Evolutionary conservation across 2,888 invertebrate species (phyloP).

Genomic region (Protophormia terraenovae): DNA sequence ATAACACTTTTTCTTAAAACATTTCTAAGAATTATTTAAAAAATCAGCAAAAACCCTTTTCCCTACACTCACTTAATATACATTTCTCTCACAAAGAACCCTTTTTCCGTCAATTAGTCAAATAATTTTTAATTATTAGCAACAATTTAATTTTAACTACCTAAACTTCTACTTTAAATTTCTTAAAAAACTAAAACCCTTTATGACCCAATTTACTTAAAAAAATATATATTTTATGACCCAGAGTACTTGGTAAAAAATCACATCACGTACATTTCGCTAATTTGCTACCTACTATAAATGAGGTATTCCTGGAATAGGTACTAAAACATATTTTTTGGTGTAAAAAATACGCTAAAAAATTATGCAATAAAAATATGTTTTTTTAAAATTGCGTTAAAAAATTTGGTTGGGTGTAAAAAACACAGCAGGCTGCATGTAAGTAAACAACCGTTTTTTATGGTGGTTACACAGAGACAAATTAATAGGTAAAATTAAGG

Average conservation of each 20-base stretch:
- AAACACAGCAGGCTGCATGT: constrained; percentile 9
- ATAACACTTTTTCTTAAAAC: background rate
- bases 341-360: constrained; percentile 11
- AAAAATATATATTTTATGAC: background rate
- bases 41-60: constrained; percentile 15
- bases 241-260: background rate
- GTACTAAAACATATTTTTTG: background rate
- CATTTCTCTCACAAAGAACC: constrained; percentile 62
- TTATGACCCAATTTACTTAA: constrained; percentile 5
- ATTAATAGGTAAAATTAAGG: background rate
- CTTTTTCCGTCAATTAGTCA: constrained; percentile 76
- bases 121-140: constrained; percentile 70
- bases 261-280: background rate
- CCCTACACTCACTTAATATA: background rate
- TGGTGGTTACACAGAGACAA: constrained; percentile 1
- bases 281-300: background rate
- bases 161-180: background rate
- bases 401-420: background rate
- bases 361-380: constrained; percentile 48
- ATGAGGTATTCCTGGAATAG: background rate
- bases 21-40: background rate
- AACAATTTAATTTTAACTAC: constrained; percentile 2
- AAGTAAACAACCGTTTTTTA: constrained; percentile 21
- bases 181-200: constrained; percentile 55
- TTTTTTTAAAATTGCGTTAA: constrained; percentile 37